Evolutionary conservation across 2,113 vertebrate species (phyloP).

Genomic region (Cavia porcellus): DNA sequence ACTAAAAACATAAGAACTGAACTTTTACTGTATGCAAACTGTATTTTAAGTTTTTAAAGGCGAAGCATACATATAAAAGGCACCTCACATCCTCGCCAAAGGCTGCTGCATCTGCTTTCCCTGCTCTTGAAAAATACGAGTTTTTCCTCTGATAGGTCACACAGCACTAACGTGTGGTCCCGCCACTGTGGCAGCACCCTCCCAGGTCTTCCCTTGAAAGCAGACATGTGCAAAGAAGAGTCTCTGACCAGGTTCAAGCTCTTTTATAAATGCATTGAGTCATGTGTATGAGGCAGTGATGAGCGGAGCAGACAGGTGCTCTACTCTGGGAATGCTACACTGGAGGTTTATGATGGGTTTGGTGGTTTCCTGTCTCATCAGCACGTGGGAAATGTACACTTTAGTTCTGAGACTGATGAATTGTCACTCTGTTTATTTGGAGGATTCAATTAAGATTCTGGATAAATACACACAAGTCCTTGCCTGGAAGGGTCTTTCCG

Average conservation of each 20-base stretch:
- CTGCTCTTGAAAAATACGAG: too few relatives aligned
- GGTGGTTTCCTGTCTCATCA: not conserved
- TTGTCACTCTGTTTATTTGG: not conserved
- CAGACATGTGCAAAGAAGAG: rapidly evolving
- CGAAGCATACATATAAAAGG: not conserved
- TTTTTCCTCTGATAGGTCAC: not conserved
- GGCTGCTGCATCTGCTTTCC: not conserved
- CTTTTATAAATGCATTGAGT: not conserved
- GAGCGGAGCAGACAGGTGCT: not conserved
- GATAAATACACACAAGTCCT: not conserved
- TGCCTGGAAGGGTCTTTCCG: not conserved
- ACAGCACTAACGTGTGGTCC: not conserved
- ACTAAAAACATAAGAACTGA: not conserved
- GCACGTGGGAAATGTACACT: not conserved
- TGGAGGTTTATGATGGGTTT: too few relatives aligned
- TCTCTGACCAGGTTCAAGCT: not conserved
- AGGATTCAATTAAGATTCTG: not conserved
- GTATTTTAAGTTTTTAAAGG: not conserved
- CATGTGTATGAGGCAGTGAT: not conserved
- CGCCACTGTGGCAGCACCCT: too few relatives aligned
- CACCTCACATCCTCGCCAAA: not conserved
- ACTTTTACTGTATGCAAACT: not conserved
- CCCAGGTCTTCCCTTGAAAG: not conserved
- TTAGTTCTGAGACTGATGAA: not conserved
- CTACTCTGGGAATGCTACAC: not conserved